Conservation (phyloP, 2,888 invertebrate species). For the Lithophane socia region DNA sequence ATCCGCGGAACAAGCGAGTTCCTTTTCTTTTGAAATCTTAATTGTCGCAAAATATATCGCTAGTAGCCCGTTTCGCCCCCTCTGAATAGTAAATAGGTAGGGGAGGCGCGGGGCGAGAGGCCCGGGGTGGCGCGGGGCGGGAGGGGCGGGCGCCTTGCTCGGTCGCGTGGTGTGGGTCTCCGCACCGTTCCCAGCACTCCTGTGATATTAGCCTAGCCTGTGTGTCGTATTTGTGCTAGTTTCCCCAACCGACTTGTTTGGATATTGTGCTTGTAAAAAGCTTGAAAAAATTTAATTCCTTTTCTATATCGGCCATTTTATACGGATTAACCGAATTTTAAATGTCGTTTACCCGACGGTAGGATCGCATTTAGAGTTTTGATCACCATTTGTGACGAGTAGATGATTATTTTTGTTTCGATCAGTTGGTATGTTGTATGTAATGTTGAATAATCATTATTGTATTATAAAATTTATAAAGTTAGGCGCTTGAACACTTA, state of each 20-base stretch:
- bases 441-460: conserved; percentile 78
- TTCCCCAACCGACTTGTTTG: conserved; percentile 85
- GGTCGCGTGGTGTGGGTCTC: conserved; percentile 71
- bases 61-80: conserved; percentile 86
- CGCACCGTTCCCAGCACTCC: conserved; percentile 89
- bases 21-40: conserved; percentile 87
- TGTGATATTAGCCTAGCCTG: conserved; percentile 91
- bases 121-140: conserved; percentile 60
- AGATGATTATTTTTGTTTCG: conserved; percentile 78
- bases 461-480: conserved; percentile 76
- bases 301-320: conserved; percentile 84
- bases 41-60: conserved; percentile 89
- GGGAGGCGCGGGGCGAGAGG: conserved; percentile 72
- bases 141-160: conserved; percentile 59
- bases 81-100: conserved; percentile 88
- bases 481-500: conserved; percentile 79
- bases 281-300: conserved; percentile 80
- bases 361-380: conserved; percentile 80
- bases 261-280: conserved; percentile 85
- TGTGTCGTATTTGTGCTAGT: conserved; percentile 90
- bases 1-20: conserved; percentile 75
- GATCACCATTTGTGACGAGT: conserved; percentile 77
- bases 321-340: conserved; percentile 85
- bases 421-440: conserved; percentile 79
- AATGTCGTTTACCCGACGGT: conserved; percentile 81